Evolutionary conservation across 2,797 vertebrate genomes (phyloP), one percentile per base, ranked within the genome.

Genomic region (Morus bassanus): DNA sequence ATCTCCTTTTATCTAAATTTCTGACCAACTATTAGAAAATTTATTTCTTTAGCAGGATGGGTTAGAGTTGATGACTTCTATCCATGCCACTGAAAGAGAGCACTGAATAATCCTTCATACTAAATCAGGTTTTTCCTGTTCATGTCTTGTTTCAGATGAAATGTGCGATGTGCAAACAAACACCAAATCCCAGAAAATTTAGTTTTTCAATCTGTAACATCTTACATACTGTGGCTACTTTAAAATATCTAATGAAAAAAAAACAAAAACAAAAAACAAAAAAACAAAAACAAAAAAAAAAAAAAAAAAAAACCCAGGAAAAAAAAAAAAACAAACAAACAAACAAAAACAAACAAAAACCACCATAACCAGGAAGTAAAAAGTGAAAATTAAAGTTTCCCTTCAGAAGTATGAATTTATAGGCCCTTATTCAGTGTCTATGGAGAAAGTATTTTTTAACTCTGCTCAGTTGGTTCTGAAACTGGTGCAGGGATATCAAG

Each of bases 221-320:
- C 16, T 74, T 64, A 45, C 10, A 7, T 76, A 50, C 24, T 48
- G 8, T 25, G 24, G 24, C n/a, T 84, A 50, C 37, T 68, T 78
- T 45, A 56, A 91, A 85, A 59, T 35, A 1, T 24, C 14, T 59
- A 46, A 57, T 13, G 12, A 13, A 12, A 43, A 60, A 13, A 28
- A 46, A 28, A 56, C 2, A 2, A 8, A 4, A 7, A 27, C n/a
- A n/a, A n/a, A n/a, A n/a, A n/a, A n/a, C n/a, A 43, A 60, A 13
- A 28, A 46, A 28, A 56, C 2, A 2, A 8, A 4, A 7, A 27
- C n/a, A 60, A 13, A 28, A 46, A 28, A 56, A 2, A 2, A 8
- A 4, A 7, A 27, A 13, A 12, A 43, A 60, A 13, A 28, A 46
- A 28, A 56, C 2, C n/a, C n/a, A n/a, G n/a, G 2, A 8, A 4